Percentiles rank a stretch among this genome's conserved stretches.
Conservation (phyloP, 2,113 vertebrate genomes). For the Callocephalon fimbriatum region DNA sequence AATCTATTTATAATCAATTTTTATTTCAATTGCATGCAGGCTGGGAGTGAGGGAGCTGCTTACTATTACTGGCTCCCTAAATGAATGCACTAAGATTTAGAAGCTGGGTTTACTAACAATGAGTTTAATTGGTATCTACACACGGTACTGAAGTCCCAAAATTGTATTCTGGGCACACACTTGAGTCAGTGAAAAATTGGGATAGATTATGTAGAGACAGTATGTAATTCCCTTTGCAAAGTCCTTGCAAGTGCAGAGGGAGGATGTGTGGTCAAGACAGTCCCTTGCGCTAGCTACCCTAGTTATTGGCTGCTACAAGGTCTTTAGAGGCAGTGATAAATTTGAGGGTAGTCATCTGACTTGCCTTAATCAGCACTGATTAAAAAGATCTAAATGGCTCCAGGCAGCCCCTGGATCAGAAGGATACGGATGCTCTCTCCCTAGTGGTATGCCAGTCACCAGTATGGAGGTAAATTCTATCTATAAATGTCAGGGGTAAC, state of each 20-base stretch:
- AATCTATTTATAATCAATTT: conserved; percentile 43
- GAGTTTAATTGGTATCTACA: conserved; percentile 35
- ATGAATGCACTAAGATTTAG: conserved; percentile 22
- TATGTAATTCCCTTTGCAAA: conserved; percentile 43
- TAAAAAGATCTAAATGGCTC: conserved; percentile 56
- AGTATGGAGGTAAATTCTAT: conserved; percentile 22
- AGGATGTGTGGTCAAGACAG: background rate
- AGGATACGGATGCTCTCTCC: conserved; percentile 36
- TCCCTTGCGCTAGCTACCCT: background rate
- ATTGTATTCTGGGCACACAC: conserved; percentile 51
- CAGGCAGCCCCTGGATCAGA: conserved; percentile 9
- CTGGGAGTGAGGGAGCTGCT: background rate
- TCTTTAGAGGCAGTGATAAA: conserved; percentile 37
- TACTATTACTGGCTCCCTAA: conserved; percentile 21
- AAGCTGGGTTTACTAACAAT: background rate
- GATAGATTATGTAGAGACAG: conserved; percentile 40
- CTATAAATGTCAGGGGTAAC: conserved; percentile 20
- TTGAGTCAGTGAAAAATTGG: conserved; percentile 36
- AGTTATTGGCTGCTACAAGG: background rate
- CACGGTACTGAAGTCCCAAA: conserved; percentile 1
- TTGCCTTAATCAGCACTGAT: conserved; percentile 55
- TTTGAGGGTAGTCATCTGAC: conserved; percentile 27
- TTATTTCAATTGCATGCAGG: background rate
- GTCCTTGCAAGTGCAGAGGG: background rate
- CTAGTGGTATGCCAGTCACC: background rate